A percentile compares a stretch with the other conserved stretches of the same genome.
phyloP scores from a whole-genome alignment of 2,888 invertebrate species.

The Melanostoma scalare region DNA sequence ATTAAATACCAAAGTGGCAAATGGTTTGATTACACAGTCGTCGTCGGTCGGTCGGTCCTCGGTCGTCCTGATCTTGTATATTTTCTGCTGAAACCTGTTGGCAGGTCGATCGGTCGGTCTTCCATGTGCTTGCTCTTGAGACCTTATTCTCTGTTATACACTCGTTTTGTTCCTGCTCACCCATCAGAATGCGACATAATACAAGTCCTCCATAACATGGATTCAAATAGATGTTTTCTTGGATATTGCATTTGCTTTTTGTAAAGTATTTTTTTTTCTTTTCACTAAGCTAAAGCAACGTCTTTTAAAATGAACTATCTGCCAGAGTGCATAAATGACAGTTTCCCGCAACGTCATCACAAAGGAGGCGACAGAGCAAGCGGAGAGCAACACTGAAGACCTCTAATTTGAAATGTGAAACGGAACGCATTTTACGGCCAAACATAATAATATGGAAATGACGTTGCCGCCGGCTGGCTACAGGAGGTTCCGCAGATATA shows the following conservation, averaged over 20 bases:
- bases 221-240: conserved; percentile 60
- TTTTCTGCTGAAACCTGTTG: conserved; percentile 56
- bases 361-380: conserved; percentile 18
- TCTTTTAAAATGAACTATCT: conserved; percentile 66
- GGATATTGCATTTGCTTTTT: conserved; percentile 23
- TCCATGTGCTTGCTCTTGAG: conserved; percentile 49
- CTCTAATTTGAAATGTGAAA: conserved; percentile 72
- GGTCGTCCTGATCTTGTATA: conserved; percentile 10
- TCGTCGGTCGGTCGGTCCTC: conserved; percentile 35
- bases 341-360: conserved; percentile 43
- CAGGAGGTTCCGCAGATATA: conserved; percentile 61
- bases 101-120: conserved; percentile 20
- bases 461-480: conserved; percentile 46
- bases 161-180: conserved; percentile 56
- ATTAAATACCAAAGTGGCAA: conserved; percentile 72
- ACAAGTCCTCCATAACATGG: conserved; percentile 61
- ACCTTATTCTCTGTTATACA: conserved; percentile 40
- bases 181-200: conserved; percentile 37
- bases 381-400: conserved; percentile 39
- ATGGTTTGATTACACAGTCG: conserved; percentile 71
- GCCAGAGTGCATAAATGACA: conserved; percentile 71
- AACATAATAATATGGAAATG: conserved; percentile 53
- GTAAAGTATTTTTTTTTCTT: conserved; percentile 28
- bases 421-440: conserved; percentile 66
- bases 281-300: not conserved